Conservation (phyloP, 1,140 invertebrate genomes). For the Philaenus spumarius region DNA sequence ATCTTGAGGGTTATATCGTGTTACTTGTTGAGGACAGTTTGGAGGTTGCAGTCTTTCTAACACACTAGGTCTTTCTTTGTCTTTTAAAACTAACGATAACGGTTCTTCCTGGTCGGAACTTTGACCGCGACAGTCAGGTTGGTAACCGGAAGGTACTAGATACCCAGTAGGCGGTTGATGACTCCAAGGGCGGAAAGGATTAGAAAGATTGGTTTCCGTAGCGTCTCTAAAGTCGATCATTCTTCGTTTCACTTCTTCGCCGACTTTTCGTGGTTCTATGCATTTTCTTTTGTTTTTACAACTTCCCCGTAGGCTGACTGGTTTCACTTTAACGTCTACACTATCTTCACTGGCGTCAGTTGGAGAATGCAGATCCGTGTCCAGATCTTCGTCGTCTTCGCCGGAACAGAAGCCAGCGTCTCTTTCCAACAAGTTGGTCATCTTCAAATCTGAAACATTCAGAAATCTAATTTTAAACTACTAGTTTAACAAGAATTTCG, state of each 20-base stretch:
- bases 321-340: slow-evolving; percentile 55
- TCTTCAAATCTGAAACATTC: slow-evolving; percentile 38
- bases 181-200: slow-evolving; percentile 51
- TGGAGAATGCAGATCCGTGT: slow-evolving; percentile 49
- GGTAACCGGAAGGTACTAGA: slow-evolving; percentile 19
- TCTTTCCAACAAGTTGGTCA: slow-evolving; percentile 54
- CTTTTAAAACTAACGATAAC: slow-evolving; percentile 38
- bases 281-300: slow-evolving; percentile 60
- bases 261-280: slow-evolving; percentile 56
- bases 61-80: background rate
- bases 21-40: slow-evolving; percentile 26
- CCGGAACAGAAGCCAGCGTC: slow-evolving; percentile 47
- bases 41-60: slow-evolving; percentile 26
- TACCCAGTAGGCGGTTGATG: slow-evolving; percentile 27
- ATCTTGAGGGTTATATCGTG: slow-evolving; percentile 34
- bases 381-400: slow-evolving; percentile 55
- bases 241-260: slow-evolving; percentile 23
- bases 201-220: slow-evolving; percentile 31
- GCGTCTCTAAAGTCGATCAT: slow-evolving; percentile 31
- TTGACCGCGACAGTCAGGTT: slow-evolving; percentile 3
- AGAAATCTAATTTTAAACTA: too few relatives aligned
- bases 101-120: slow-evolving; percentile 38
- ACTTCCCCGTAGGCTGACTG: slow-evolving; percentile 47
- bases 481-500: too few relatives aligned
- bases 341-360: slow-evolving; percentile 66